A percentile compares a stretch with the other conserved stretches of the same genome.
phyloP scores from a whole-genome alignment of 2,797 vertebrate species.

The Novumbra hubbsi region DNA sequence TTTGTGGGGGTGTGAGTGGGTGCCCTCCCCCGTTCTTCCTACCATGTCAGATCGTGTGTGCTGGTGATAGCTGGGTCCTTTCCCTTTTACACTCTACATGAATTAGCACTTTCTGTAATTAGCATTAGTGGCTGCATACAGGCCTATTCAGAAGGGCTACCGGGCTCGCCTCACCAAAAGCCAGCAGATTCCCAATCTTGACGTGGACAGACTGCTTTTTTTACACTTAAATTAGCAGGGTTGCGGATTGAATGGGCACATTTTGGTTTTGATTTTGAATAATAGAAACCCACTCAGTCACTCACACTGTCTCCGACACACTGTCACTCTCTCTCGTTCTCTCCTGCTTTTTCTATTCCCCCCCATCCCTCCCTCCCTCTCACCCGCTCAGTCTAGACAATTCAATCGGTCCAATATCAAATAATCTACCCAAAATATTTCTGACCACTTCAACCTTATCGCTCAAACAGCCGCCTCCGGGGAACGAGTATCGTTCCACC shows the following conservation, averaged over 20 bases:
- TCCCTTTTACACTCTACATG: slow-evolving; percentile 56
- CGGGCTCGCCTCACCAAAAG: slow-evolving; percentile 25
- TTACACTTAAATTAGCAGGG: slow-evolving; percentile 43
- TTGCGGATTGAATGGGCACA: slow-evolving; percentile 39
- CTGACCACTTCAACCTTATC: slow-evolving; percentile 68
- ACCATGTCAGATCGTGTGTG: slow-evolving; percentile 2
- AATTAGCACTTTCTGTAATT: slow-evolving; percentile 67
- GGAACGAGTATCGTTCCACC: slow-evolving; percentile 55
- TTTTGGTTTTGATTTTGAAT: slow-evolving; percentile 18
- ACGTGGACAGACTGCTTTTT: background rate
- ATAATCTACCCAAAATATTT: slow-evolving; percentile 66
- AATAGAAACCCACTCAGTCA: slow-evolving; percentile 32
- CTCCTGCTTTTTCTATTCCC: background rate
- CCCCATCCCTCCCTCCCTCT: slow-evolving; percentile 43
- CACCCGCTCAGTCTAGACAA: slow-evolving; percentile 55
- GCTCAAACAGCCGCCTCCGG: slow-evolving; percentile 61
- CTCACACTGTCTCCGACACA: background rate
- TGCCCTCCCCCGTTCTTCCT: slow-evolving; percentile 30
- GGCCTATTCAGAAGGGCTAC: slow-evolving; percentile 52
- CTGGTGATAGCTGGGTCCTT: slow-evolving; percentile 41
- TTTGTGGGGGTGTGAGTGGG: slow-evolving; percentile 27
- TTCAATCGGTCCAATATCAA: slow-evolving; percentile 75
- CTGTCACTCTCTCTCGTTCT: no score
- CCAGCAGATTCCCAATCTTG: slow-evolving; percentile 32
- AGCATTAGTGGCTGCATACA: slow-evolving; percentile 50